These are phyloP conservation scores for Drosophila multiciliata DNA, from an alignment of 2,888 invertebrate species.

Conservation along the genomic window DNA sequence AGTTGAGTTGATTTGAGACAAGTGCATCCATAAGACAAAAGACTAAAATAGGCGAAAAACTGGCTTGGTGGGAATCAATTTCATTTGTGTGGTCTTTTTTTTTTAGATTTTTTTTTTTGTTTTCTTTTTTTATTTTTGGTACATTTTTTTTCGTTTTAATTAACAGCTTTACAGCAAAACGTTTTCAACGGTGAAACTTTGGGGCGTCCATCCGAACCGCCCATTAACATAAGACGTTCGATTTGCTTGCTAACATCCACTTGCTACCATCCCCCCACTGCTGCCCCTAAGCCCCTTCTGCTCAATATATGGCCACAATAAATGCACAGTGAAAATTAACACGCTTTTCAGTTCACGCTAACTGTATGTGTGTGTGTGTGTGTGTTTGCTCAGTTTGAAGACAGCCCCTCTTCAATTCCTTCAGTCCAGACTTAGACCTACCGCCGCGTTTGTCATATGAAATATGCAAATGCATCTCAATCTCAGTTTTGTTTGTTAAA, in stretches of 20 bases:
- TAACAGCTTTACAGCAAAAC: conserved; percentile 76
- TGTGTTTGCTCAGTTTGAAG: conserved; percentile 30
- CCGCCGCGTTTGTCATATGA: conserved; percentile 72
- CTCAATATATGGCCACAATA: conserved; percentile 68
- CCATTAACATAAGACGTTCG: conserved; percentile 76
- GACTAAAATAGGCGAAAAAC: conserved; percentile 61
- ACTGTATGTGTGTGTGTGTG: conserved; percentile 30
- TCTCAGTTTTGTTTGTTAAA: conserved; percentile 64
- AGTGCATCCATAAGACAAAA: conserved; percentile 63
- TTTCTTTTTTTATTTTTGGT: conserved; percentile 41
- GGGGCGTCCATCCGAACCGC: conserved; percentile 56
- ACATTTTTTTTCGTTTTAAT: conserved; percentile 73
- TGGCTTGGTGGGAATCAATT: conserved; percentile 59
- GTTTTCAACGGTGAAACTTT: conserved; percentile 77
- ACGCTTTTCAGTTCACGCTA: conserved; percentile 79
- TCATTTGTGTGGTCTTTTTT: conserved; percentile 60
- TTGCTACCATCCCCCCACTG: conserved; percentile 1
- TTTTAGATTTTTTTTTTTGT: conserved; percentile 9
- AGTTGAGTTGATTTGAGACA: conserved; percentile 44
- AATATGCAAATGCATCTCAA: conserved; percentile 72
- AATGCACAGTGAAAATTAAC: conserved; percentile 81
- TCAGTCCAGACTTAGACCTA: conserved; percentile 54
- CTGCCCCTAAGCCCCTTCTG: neutral
- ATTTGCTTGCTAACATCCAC: conserved; percentile 49
- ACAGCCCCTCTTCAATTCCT: conserved; percentile 36